These are phyloP conservation scores for Dufourea novaeangliae DNA, from an alignment of 1,140 invertebrate species.

Conservation along the genomic window DNA sequence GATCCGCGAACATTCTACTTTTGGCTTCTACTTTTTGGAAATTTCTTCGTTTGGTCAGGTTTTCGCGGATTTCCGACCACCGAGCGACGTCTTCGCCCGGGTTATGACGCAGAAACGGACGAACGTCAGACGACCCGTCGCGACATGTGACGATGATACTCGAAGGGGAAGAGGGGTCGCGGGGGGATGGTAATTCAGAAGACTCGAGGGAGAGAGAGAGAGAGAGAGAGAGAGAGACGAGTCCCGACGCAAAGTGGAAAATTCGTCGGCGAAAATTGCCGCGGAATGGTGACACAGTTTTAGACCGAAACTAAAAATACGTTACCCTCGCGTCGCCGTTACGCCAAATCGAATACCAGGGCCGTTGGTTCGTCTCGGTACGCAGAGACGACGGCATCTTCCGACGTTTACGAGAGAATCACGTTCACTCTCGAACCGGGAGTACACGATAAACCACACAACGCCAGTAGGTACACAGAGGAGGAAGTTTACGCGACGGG, in stretches of 20 bases:
- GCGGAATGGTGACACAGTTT: slow-evolving; percentile 55
- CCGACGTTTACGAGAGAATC: background rate
- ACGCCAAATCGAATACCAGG: slow-evolving; percentile 7
- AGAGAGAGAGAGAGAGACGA: too few relatives aligned
- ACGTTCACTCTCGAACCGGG: background rate
- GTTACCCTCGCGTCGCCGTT: slow-evolving; percentile 3
- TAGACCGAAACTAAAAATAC: slow-evolving; percentile 71
- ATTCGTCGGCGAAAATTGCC: slow-evolving; percentile 30
- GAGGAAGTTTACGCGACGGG: too few relatives aligned
- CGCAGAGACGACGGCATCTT: background rate
- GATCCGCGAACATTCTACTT: too few relatives aligned
- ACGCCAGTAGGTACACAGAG: too few relatives aligned
- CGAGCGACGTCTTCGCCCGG: too few relatives aligned
- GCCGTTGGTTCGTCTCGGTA: background rate
- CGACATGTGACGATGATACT: background rate
- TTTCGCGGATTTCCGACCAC: too few relatives aligned
- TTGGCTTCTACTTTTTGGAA: too few relatives aligned
- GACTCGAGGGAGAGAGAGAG: too few relatives aligned
- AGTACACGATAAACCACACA: background rate
- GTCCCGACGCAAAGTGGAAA: slow-evolving; percentile 33
- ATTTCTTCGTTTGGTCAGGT: too few relatives aligned
- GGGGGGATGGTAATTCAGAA: too few relatives aligned
- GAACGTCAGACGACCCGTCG: background rate
- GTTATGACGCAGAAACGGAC: background rate
- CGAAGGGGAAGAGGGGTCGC: too few relatives aligned